phyloP scores from a whole-genome alignment of 37 sponge, comb jelly and placozoan species.

The Amphimedon queenslandica region DNA sequence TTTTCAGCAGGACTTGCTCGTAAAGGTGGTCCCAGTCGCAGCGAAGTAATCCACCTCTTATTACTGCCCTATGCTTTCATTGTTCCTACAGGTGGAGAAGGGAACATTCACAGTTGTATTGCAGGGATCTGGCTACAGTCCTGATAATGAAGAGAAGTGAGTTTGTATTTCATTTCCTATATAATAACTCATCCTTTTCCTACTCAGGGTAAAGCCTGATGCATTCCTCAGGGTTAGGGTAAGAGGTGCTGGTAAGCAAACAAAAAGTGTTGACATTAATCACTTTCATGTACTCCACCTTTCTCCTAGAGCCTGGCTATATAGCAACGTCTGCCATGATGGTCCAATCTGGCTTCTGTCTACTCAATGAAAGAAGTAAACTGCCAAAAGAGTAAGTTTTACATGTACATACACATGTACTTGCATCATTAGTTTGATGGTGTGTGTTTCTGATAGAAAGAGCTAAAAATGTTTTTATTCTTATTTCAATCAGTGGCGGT shows the following conservation, averaged over 20 bases:
- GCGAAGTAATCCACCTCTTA: too few relatives aligned
- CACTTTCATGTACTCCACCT: background rate
- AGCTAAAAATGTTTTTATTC: too few relatives aligned
- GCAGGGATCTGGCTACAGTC: slow-evolving; percentile 50
- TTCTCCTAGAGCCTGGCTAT: slow-evolving; percentile 68
- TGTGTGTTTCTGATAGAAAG: background rate
- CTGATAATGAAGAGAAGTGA: slow-evolving; percentile 28
- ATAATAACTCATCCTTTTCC: slow-evolving; percentile 1
- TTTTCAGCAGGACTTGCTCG: slow-evolving; percentile 45
- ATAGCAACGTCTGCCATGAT: slow-evolving; percentile 60
- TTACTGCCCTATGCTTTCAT: background rate
- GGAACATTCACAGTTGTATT: slow-evolving; percentile 42
- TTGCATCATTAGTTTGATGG: background rate
- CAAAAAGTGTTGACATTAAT: too few relatives aligned
- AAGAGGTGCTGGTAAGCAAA: slow-evolving; percentile 30
- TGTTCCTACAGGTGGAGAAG: slow-evolving; percentile 38
- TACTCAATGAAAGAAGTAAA: slow-evolving; percentile 40
- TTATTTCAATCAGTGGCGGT: too few relatives aligned
- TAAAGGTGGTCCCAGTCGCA: slow-evolving; percentile 42
- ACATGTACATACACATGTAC: background rate
- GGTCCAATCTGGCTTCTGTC: slow-evolving; percentile 63
- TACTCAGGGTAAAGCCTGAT: slow-evolving; percentile 1
- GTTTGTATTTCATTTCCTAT: background rate
- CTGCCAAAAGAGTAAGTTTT: slow-evolving; percentile 60
- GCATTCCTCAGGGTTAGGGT: slow-evolving; percentile 32